Base-by-base conservation (phyloP, 2,888 invertebrate species). In the Drosophila lacicola region DNA sequence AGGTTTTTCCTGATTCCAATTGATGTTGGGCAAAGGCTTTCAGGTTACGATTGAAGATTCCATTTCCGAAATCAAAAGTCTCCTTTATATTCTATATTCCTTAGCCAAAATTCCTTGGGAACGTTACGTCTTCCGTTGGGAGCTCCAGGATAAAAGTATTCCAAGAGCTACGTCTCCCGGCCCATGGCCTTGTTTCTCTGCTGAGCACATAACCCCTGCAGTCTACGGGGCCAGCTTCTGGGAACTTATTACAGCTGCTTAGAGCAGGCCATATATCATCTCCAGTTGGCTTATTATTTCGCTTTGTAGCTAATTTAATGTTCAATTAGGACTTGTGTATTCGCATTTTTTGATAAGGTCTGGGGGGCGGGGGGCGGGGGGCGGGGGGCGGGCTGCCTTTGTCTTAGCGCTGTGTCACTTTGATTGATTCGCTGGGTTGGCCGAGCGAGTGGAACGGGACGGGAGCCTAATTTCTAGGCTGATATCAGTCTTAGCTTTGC, bases 291-390 rank as follows among this genome's bases (percentile, higher is more conserved):
- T 44, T 14, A 14, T 47, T 58, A 46, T 37, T 39, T 34, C 14
- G 60, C 37, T 55, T 42, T 64, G 44, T 19, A 54, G 61, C 72
- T 79, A 70, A 84, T 79, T 84, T 77, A 87, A 82, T 67, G 70
- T 72, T 66, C 65, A 87, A 82, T 81, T 81, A 81, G 46, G 68
- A 78, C 54, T 68, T 71, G 62, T 62, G 68, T 41, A 41, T 45
- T 42, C 37, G 64, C 61, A 62, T 60, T 72, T 72, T 71, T 73
- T 58, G 68, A 72, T 69, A 69, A 68, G 64, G 33, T 53, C 14
- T 13, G 19, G n/a, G 6, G n/a, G 14, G 13, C n/a, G 37, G 37
- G 19, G n/a, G 41, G 17, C 41, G n/a, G 19, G n/a, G 6, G n/a
- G 14, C 10, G 19, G n/a, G 6, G n/a, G 14, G 13, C n/a, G 37